Evolutionary conservation across 2,888 invertebrate species (phyloP).

Genomic region (Torymus texanus): DNA sequence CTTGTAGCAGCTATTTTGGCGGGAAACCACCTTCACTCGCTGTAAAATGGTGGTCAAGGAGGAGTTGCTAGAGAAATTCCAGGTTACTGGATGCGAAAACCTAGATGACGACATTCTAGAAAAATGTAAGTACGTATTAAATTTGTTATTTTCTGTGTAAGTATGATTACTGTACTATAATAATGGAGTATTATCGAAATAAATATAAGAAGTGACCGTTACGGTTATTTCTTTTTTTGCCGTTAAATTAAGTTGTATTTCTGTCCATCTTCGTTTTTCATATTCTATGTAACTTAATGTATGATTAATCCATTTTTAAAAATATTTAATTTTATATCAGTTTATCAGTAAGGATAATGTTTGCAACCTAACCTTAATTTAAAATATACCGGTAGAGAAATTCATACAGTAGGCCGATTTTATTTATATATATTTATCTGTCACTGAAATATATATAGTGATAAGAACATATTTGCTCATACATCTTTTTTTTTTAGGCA

Average conservation of each 20-base stretch:
- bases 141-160: background rate
- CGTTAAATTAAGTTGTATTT: no score
- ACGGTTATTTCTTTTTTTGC: no score
- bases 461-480: no score
- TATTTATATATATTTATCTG: background rate
- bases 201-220: no score
- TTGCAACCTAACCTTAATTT: slow-evolving; percentile 14
- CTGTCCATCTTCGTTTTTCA: no score
- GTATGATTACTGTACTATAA: no score
- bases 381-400: background rate
- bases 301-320: no score
- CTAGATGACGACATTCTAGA: slow-evolving; percentile 61
- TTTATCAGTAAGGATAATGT: no score
- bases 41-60: slow-evolving; percentile 67
- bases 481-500: slow-evolving; percentile 61
- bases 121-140: slow-evolving; percentile 67
- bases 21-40: slow-evolving; percentile 60
- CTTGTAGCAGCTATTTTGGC: slow-evolving; percentile 62
- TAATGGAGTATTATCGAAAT: no score
- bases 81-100: slow-evolving; percentile 62
- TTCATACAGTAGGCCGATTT: background rate
- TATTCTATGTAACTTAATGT: no score
- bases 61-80: slow-evolving; percentile 64
- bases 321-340: no score
- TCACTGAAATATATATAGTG: background rate